phyloP scores from a whole-genome alignment of 2,113 vertebrate genomes.

The Percopsis transmontana region DNA sequence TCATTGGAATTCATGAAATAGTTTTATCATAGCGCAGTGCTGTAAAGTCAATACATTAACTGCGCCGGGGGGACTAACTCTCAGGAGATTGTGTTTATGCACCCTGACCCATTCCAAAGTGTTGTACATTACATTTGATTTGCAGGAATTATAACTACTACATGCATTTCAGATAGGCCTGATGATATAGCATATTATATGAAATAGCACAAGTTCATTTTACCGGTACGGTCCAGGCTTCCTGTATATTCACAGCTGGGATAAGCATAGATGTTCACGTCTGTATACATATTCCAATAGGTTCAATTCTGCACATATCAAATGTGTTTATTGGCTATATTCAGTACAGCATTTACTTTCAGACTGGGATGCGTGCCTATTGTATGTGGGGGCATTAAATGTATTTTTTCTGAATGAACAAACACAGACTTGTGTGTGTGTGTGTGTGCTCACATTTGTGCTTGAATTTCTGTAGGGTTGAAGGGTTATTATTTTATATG shows the following conservation, averaged over 20 bases:
- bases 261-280: not conserved
- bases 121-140: slow-evolving; percentile 66
- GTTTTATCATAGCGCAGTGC: slow-evolving; percentile 57
- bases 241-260: not conserved
- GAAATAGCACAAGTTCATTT: slow-evolving; percentile 7
- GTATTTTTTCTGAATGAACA: slow-evolving; percentile 9
- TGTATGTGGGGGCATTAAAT: slow-evolving; percentile 6
- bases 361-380: not conserved
- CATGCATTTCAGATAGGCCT: slow-evolving; percentile 47
- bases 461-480: slow-evolving; percentile 63
- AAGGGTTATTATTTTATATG: slow-evolving; percentile 81
- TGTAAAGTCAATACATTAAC: slow-evolving; percentile 73
- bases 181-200: slow-evolving; percentile 17
- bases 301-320: not conserved
- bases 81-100: slow-evolving; percentile 68
- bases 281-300: not conserved
- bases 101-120: slow-evolving; percentile 63
- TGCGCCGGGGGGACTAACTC: slow-evolving; percentile 44
- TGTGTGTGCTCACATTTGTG: slow-evolving; percentile 39
- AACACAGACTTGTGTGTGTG: slow-evolving; percentile 8
- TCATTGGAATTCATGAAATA: slow-evolving; percentile 79
- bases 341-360: slow-evolving; percentile 7
- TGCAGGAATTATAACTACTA: slow-evolving; percentile 51
- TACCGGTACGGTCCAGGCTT: not conserved
- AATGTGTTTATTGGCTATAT: not conserved